These are phyloP conservation scores for Priocnemis perturbator DNA, from an alignment of 2,888 invertebrate genomes.

Conservation along the genomic window DNA sequence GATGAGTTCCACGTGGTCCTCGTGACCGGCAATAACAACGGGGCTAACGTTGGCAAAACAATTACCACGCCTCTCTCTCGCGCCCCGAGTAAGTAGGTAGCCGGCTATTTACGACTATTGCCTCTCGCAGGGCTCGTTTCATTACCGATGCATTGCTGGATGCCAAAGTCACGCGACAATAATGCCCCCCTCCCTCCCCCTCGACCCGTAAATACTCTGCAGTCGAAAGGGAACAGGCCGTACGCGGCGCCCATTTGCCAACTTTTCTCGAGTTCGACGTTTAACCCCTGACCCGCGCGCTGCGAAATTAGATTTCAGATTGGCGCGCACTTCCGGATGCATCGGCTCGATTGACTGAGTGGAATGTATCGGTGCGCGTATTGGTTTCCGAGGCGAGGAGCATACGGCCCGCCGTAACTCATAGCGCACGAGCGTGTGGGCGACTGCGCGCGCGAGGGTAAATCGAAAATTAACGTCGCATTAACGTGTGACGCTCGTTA, in stretches of 20 bases:
- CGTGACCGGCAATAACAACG: slow-evolving; percentile 39
- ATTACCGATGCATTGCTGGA: slow-evolving; percentile 66
- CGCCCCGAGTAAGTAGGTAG: slow-evolving; percentile 62
- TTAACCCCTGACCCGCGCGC: slow-evolving; percentile 23
- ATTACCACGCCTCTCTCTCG: slow-evolving; percentile 55
- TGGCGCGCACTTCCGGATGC: slow-evolving; percentile 7
- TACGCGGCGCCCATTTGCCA: slow-evolving; percentile 19
- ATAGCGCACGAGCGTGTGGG: no score
- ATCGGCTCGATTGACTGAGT: no score
- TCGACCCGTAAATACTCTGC: slow-evolving; percentile 48
- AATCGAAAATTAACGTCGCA: no score
- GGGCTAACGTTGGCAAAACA: slow-evolving; percentile 54
- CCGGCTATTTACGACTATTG: slow-evolving; percentile 65
- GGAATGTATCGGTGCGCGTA: no score
- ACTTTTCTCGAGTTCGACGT: slow-evolving; percentile 21
- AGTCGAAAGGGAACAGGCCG: slow-evolving; percentile 35
- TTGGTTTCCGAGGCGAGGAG: no score
- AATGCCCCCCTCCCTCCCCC: slow-evolving; percentile 28
- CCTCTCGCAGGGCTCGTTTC: slow-evolving; percentile 57
- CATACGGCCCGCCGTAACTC: no score
- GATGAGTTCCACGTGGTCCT: no score
- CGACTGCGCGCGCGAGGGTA: no score
- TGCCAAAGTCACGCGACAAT: slow-evolving; percentile 64
- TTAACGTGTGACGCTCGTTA: no score
- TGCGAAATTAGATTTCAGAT: slow-evolving; percentile 50